A percentile compares a stretch with the other conserved stretches of the same genome.
These are phyloP conservation scores for Epinotia ramella DNA, from an alignment of 2,888 invertebrate species.

Conservation along the genomic window DNA sequence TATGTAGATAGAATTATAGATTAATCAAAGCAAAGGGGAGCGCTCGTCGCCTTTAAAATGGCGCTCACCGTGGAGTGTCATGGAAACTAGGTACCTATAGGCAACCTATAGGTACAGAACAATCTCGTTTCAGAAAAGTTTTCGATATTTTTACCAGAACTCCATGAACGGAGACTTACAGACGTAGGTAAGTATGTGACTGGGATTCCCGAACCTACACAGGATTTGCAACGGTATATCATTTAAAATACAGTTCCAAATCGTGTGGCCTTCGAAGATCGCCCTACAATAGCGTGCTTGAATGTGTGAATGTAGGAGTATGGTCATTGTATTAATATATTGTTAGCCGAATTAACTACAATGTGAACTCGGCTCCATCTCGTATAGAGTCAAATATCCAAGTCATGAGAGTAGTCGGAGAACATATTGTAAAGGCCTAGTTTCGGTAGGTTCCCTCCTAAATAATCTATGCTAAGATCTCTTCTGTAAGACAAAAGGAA, in stretches of 20 bases:
- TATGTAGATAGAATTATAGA: conserved; percentile 30
- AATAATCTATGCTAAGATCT: conserved; percentile 57
- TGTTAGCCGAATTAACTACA: conserved; percentile 29
- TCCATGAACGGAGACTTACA: conserved; percentile 54
- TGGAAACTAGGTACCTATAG: conserved; percentile 46
- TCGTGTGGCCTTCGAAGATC: conserved; percentile 32
- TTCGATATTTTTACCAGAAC: conserved; percentile 67
- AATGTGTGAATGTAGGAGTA: conserved; percentile 47
- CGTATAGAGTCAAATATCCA: conserved; percentile 56
- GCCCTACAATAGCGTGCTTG: conserved; percentile 29
- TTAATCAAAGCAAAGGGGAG: conserved; percentile 20
- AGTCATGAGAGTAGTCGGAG: conserved; percentile 49
- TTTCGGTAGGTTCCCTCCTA: conserved; percentile 58
- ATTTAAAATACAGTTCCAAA: conserved; percentile 48
- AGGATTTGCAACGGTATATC: conserved; percentile 47
- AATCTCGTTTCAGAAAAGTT: conserved; percentile 55
- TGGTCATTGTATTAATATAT: conserved; percentile 35
- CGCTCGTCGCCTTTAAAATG: not conserved
- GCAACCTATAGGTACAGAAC: conserved; percentile 51
- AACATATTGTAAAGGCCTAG: conserved; percentile 58
- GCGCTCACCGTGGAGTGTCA: conserved; percentile 21
- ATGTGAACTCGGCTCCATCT: conserved; percentile 53
- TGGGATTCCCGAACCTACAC: conserved; percentile 15
- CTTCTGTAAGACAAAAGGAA: conserved; percentile 70
- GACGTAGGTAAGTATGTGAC: conserved; percentile 28